A percentile compares a stretch with the other conserved stretches of the same genome.
Conservation (phyloP, 1,140 invertebrate genomes). For the Bombus sylvicola region DNA sequence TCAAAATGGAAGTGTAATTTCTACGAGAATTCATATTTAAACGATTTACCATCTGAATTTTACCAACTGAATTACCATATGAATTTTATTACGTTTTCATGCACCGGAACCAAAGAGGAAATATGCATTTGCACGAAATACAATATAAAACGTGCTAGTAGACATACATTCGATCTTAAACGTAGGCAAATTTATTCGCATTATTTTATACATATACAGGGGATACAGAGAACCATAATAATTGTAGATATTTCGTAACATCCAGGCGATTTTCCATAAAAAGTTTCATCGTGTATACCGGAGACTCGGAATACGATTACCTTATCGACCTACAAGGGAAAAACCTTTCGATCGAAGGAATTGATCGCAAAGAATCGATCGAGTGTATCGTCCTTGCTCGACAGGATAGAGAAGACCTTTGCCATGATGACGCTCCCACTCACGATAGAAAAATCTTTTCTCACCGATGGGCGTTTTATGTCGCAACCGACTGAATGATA, state of each 20-base stretch:
- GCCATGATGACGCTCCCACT: slow-evolving; percentile 67
- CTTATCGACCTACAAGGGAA: slow-evolving; percentile 35
- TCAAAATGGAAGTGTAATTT: neutral
- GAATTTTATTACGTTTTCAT: too few species aligned
- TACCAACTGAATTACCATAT: too few species aligned
- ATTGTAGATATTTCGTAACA: neutral
- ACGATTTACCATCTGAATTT: too few species aligned
- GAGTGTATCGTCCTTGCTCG: slow-evolving; percentile 64
- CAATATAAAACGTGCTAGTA: too few species aligned
- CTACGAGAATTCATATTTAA: neutral
- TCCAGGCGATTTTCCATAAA: neutral
- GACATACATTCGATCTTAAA: neutral
- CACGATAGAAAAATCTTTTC: slow-evolving; percentile 67
- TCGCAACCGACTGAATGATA: slow-evolving; percentile 18
- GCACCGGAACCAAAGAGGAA: too few species aligned
- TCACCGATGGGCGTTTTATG: slow-evolving; percentile 39
- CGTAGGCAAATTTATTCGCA: neutral
- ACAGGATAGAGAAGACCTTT: slow-evolving; percentile 67
- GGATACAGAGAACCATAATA: neutral
- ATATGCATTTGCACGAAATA: too few species aligned
- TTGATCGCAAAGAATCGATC: slow-evolving; percentile 57
- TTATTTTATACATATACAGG: neutral
- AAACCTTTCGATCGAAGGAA: slow-evolving; percentile 33
- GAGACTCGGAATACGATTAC: neutral
- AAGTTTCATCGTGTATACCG: neutral